These are phyloP conservation scores for Galaxias olidus DNA, from an alignment of 2,797 vertebrate genomes.

Conservation along the genomic window DNA sequence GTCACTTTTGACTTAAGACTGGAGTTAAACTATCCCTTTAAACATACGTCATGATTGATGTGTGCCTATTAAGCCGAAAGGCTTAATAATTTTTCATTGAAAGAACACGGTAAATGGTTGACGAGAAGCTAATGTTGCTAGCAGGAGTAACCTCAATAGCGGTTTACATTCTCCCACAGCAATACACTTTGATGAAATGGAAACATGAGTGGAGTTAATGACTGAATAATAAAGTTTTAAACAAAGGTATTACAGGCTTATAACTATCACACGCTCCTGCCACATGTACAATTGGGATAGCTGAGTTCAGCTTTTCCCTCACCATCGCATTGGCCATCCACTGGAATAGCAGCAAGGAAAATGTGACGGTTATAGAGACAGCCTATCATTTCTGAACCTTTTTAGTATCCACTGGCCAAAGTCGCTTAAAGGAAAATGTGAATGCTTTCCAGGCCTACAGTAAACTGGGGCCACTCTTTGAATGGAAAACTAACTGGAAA, in stretches of 20 bases:
- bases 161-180: background rate
- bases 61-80: background rate
- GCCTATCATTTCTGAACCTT: conserved; percentile 37
- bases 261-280: conserved; percentile 17
- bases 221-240: conserved; percentile 9
- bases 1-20: too few relatives aligned
- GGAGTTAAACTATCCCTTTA: too few relatives aligned
- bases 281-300: conserved; percentile 51
- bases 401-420: conserved; percentile 36
- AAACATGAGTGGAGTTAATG: conserved; percentile 12
- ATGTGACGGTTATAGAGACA: conserved; percentile 41
- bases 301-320: conserved; percentile 24
- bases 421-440: conserved; percentile 22
- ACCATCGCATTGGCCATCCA: conserved; percentile 1
- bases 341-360: conserved; percentile 50
- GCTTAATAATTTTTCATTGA: conserved; percentile 4
- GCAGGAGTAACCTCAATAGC: background rate
- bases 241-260: conserved; percentile 1
- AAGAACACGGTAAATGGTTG: background rate
- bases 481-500: conserved; percentile 50
- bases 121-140: background rate
- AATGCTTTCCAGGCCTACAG: conserved; percentile 22
- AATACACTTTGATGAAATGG: conserved; percentile 13
- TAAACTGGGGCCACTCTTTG: conserved; percentile 30
- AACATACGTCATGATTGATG: too few relatives aligned